Percentiles rank a stretch among this genome's conserved stretches.
Conservation (phyloP, 2,797 vertebrate species). For the Clarias laeviceps region DNA sequence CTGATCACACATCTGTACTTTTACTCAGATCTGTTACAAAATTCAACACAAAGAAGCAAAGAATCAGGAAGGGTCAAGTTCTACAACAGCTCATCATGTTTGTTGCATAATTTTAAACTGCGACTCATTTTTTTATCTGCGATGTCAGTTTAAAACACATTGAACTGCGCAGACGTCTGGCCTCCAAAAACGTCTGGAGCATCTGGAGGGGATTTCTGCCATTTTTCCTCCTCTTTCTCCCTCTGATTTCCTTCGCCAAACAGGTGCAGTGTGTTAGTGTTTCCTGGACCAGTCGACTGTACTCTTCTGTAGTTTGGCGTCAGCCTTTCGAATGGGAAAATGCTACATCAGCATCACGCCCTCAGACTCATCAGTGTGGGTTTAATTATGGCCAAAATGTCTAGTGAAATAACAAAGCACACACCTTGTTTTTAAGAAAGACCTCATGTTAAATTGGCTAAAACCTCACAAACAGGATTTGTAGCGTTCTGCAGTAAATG, state of each 20-base stretch:
- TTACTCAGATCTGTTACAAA: neutral
- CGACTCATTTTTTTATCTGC: neutral
- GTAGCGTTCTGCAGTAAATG: neutral
- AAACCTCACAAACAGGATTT: neutral
- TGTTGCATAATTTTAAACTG: neutral
- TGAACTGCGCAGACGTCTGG: neutral
- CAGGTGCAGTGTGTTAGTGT: conserved; percentile 24
- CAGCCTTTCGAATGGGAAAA: neutral
- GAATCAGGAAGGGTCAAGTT: neutral
- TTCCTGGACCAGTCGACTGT: neutral
- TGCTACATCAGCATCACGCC: neutral
- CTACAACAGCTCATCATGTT: neutral
- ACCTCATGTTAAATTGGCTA: neutral
- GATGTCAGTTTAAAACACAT: too few relatives aligned
- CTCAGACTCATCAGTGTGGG: neutral
- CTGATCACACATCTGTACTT: neutral
- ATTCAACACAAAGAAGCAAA: neutral
- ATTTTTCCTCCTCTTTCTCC: neutral
- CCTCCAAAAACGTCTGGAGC: neutral
- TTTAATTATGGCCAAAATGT: neutral
- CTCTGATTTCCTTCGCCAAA: neutral
- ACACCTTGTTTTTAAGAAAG: neutral
- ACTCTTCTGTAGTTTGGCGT: neutral
- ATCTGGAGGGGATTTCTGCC: neutral
- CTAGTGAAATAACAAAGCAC: neutral